Percentiles rank a stretch among this genome's conserved stretches.
phyloP scores from a whole-genome alignment of 2,113 vertebrate genomes.

The Cottus gobio region DNA sequence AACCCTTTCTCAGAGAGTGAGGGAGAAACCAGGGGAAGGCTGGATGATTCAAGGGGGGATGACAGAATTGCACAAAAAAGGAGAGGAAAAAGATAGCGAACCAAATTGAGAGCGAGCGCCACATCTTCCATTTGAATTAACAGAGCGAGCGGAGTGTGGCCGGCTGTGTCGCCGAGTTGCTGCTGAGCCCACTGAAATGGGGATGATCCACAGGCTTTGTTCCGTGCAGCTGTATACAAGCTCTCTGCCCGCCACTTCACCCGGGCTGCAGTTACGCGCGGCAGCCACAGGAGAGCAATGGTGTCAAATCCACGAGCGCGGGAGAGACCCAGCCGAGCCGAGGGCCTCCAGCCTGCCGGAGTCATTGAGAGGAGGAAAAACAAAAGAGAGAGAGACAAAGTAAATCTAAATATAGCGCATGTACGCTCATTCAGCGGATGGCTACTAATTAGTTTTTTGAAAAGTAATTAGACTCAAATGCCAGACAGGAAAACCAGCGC shows the following conservation, averaged over 20 bases:
- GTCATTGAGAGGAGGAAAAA: not conserved
- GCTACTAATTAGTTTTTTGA: conserved; percentile 62
- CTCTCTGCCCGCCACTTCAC: conserved; percentile 17
- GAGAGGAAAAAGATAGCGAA: conserved; percentile 10
- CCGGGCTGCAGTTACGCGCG: conserved; percentile 21
- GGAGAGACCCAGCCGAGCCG: not conserved
- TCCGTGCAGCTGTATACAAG: conserved; percentile 41
- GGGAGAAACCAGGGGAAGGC: not conserved
- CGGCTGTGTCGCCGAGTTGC: conserved; percentile 11
- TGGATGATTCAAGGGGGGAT: not conserved
- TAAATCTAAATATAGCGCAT: conserved; percentile 58
- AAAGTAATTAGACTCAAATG: conserved; percentile 66
- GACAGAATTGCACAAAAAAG: not conserved
- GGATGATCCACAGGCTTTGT: conserved; percentile 52
- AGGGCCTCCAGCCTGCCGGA: not conserved
- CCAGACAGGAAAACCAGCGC: conserved; percentile 44
- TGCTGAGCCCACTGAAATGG: conserved; percentile 26
- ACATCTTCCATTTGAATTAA: conserved; percentile 39
- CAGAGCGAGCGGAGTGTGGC: conserved; percentile 13
- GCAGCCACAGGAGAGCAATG: conserved; percentile 54
- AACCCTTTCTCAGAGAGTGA: not conserved
- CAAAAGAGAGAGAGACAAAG: conserved; percentile 27
- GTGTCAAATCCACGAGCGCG: conserved; percentile 47
- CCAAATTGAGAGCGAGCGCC: conserved; percentile 28
- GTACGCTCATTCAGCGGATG: conserved; percentile 45